These are phyloP conservation scores for Varanus komodoensis DNA, from an alignment of 2,113 vertebrate genomes.

Conservation along the genomic window DNA sequence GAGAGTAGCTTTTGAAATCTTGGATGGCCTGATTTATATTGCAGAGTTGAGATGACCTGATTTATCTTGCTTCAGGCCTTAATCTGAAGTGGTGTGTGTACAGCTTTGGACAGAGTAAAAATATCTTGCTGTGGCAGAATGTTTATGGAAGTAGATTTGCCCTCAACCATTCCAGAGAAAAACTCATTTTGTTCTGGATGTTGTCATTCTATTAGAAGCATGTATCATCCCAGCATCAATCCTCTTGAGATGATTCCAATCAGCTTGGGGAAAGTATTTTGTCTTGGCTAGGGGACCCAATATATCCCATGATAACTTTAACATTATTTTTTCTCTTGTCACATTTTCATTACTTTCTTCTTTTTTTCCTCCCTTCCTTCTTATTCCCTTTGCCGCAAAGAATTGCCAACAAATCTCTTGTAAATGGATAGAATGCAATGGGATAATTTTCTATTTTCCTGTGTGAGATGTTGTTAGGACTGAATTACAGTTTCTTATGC, in stretches of 20 bases:
- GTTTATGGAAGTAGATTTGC: neutral
- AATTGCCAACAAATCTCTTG: neutral
- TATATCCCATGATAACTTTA: neutral
- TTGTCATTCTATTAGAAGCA: neutral
- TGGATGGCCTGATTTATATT: neutral
- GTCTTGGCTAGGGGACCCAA: neutral
- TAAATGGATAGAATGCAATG: neutral
- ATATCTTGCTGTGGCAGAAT: neutral
- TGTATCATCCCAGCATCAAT: neutral
- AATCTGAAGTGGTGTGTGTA: neutral
- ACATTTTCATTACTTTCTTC: too few relatives aligned
- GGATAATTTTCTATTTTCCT: neutral
- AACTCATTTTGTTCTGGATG: neutral
- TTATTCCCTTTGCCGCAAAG: neutral
- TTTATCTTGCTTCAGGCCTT: neutral
- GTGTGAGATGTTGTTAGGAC: slow-evolving; percentile 19
- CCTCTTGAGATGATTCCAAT: neutral
- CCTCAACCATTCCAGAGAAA: neutral
- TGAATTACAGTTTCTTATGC: slow-evolving; percentile 19
- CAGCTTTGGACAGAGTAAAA: neutral
- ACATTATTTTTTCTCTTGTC: neutral
- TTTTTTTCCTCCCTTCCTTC: too few relatives aligned
- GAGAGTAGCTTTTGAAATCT: neutral
- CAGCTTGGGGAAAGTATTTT: neutral
- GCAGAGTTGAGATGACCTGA: neutral